Base-by-base conservation (phyloP, 2,113 vertebrate genomes). In the Halcyon senegalensis region DNA sequence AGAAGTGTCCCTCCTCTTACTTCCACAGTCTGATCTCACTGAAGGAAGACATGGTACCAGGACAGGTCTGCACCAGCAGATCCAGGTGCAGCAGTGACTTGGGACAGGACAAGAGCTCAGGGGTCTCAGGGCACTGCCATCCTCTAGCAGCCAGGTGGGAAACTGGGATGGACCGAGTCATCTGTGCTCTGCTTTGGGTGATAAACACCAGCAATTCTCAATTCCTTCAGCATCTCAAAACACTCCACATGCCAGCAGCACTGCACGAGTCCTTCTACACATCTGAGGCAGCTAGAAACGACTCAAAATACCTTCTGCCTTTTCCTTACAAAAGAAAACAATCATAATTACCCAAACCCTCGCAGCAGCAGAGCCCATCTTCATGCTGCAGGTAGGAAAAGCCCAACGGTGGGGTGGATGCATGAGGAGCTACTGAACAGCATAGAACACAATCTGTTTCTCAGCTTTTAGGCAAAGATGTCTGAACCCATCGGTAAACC, bases 121-220 rank as follows among this genome's bases (percentile, higher is more conserved):
- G 59, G 55, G 7, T 55, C 4, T n/a, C 37, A 0, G 0, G 46
- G 72, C 25, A 24, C 15, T 0, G 2, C 30, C 51, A 44, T 12
- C 66, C 70, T 31, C 24, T 4, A 37, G 5, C 60, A 17, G 53
- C 33, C 81, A 28, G 39, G 5, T 21, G 51, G 69, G 70, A 37
- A 50, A 33, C 7, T 27, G 87, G 62, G 79, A 35, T 53, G 37
- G 10, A 20, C 0, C 0, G 55, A 81, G 50, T 43, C 73, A 30
- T 5, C 35, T 15, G 44, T 10, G 59, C 19, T 19, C 21, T 1
- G 9, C 37, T 9, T 24, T 8, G 88, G 33, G 51, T 13, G 70
- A 80, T 7, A 11, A 83, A 90, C 79, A 51, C 75, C 89, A 37
- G 75, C 83, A 69, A 8, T 17, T 48, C 43, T 35, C 79, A 37